Percentiles rank a stretch among this genome's conserved stretches.
phyloP scores from a whole-genome alignment of 30 jellyfish, hydroid and myxozoan species.

The Rhopilema esculentum region DNA sequence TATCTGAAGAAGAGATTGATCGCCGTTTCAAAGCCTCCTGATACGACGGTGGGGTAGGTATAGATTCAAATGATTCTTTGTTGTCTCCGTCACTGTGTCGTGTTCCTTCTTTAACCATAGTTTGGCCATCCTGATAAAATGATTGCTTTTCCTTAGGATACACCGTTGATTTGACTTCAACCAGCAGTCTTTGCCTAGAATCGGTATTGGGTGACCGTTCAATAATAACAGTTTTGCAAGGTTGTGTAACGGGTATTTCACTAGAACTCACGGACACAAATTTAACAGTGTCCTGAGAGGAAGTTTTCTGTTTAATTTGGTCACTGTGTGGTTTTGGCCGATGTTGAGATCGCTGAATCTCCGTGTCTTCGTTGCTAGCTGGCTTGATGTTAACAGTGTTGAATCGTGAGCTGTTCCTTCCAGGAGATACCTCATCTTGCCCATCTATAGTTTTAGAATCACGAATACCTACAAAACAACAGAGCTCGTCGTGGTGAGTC shows the following conservation, averaged over 20 bases:
- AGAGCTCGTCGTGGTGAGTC: not conserved
- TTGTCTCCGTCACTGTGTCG: not conserved
- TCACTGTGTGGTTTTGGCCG: not conserved
- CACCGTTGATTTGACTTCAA: constrained; percentile 38
- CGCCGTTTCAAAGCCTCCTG: constrained; percentile 80
- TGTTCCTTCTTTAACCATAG: not conserved
- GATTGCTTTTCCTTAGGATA: constrained; percentile 28
- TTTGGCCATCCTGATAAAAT: constrained; percentile 1
- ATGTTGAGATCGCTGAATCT: not conserved
- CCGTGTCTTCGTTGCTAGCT: not conserved
- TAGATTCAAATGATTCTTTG: constrained; percentile 1
- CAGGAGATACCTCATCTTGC: not conserved
- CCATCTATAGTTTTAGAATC: not conserved
- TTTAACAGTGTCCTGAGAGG: constrained; percentile 33
- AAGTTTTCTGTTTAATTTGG: not conserved
- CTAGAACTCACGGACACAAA: constrained; percentile 82
- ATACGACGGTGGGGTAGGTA: constrained; percentile 72
- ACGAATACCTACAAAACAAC: not conserved
- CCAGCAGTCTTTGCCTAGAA: not conserved
- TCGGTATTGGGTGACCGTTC: constrained; percentile 34
- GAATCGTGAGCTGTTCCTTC: not conserved
- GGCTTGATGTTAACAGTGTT: not conserved
- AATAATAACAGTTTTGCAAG: constrained; percentile 58
- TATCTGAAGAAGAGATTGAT: constrained; percentile 49
- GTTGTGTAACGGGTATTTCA: constrained; percentile 77